These are phyloP conservation scores for Synergus umbraculus DNA, from an alignment of 2,888 invertebrate genomes.

Conservation along the genomic window DNA sequence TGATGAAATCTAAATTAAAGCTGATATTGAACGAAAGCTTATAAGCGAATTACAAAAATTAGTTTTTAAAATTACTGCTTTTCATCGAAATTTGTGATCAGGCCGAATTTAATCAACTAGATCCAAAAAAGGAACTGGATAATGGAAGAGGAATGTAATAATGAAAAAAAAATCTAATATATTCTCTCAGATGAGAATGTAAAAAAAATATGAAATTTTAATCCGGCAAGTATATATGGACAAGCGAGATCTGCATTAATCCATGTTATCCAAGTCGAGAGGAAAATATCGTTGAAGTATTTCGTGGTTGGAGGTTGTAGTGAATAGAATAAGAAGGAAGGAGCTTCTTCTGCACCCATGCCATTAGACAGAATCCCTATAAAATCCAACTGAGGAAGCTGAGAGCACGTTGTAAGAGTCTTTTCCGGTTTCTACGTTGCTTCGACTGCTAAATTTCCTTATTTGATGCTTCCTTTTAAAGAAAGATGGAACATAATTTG, in stretches of 20 bases:
- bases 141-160: not conserved
- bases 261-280: constrained; percentile 54
- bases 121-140: not conserved
- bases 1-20: not conserved
- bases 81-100: not conserved
- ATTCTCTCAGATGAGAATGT: no score
- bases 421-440: constrained; percentile 40
- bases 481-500: not conserved
- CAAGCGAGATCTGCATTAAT: constrained; percentile 57
- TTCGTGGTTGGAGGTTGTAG: constrained; percentile 48
- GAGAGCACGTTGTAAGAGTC: constrained; percentile 49
- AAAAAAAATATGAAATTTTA: not conserved
- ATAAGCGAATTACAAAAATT: no score
- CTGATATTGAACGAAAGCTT: not conserved
- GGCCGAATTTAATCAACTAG: not conserved
- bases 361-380: constrained; percentile 67
- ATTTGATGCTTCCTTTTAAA: not conserved
- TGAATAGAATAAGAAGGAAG: constrained; percentile 43
- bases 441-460: not conserved
- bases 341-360: constrained; percentile 57
- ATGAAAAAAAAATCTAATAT: not conserved
- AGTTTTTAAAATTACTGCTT: not conserved
- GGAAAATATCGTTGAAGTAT: constrained; percentile 56
- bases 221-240: constrained; percentile 35
- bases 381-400: constrained; percentile 59